Percentiles rank a stretch among this genome's conserved stretches.
phyloP scores from a whole-genome alignment of 2,113 vertebrate genomes.

The Psittacus erithacus region DNA sequence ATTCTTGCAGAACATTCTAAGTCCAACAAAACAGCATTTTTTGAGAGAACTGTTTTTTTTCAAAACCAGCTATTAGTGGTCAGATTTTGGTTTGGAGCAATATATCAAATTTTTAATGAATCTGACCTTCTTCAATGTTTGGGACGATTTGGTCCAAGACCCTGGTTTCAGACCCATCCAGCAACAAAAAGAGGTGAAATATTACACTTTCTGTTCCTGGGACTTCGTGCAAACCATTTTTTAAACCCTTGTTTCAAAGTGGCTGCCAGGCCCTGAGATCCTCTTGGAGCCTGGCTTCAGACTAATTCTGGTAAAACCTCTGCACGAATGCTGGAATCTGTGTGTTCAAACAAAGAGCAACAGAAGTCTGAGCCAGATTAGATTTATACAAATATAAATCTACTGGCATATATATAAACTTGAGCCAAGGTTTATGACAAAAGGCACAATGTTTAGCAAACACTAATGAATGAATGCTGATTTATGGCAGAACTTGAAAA shows the following conservation, averaged over 20 bases:
- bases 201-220: neutral
- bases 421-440: neutral
- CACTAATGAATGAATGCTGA: neutral
- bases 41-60: neutral
- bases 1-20: neutral
- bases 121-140: neutral
- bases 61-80: constrained; percentile 42
- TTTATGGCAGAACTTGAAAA: neutral
- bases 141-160: neutral
- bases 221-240: neutral
- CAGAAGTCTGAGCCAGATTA: neutral
- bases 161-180: neutral
- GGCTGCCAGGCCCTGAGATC: neutral
- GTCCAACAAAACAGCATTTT: neutral
- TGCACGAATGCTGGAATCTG: neutral
- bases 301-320: neutral
- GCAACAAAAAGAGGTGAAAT: neutral
- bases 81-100: constrained; percentile 20
- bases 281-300: neutral
- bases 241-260: neutral
- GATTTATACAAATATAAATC: neutral
- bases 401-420: neutral
- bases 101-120: neutral
- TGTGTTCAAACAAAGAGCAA: neutral
- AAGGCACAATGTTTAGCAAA: constrained; percentile 22